phyloP scores from a whole-genome alignment of 1,140 invertebrate genomes.

The Cydia strobilella region DNA sequence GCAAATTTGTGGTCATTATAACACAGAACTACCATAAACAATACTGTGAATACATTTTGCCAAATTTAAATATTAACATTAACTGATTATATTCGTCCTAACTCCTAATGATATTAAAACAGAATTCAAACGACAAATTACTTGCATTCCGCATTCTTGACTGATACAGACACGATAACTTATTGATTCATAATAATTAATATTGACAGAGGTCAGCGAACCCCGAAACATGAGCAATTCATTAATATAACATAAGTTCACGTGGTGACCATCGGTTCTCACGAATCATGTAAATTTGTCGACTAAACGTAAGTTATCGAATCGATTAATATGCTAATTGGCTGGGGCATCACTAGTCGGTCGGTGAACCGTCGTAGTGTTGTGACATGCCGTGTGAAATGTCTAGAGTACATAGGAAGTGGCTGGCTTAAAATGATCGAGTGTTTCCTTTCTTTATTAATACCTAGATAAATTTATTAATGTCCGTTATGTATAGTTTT shows the following conservation, averaged over 20 bases:
- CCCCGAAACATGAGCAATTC: slow-evolving; percentile 72
- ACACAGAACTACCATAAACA: neutral
- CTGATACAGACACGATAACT: neutral
- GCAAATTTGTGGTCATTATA: neutral
- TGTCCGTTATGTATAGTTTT: neutral
- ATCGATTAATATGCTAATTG: slow-evolving; percentile 80
- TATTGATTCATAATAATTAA: slow-evolving; percentile 55
- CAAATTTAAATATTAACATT: slow-evolving; percentile 29
- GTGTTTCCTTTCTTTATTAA: slow-evolving; percentile 37
- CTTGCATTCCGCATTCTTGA: slow-evolving; percentile 27
- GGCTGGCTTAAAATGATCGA: slow-evolving; percentile 35
- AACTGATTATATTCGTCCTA: slow-evolving; percentile 4
- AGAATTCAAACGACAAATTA: slow-evolving; percentile 24
- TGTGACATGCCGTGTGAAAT: slow-evolving; percentile 71
- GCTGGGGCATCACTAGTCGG: slow-evolving; percentile 75
- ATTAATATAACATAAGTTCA: slow-evolving; percentile 80
- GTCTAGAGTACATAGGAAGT: slow-evolving; percentile 38
- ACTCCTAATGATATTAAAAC: slow-evolving; percentile 11
- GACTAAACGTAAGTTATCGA: slow-evolving; percentile 78
- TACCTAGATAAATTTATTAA: slow-evolving; percentile 23
- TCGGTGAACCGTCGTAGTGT: slow-evolving; percentile 71
- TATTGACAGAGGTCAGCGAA: slow-evolving; percentile 68
- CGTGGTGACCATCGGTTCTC: slow-evolving; percentile 72
- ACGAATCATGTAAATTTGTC: slow-evolving; percentile 79
- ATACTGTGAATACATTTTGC: neutral